Evolutionary conservation across 2,113 vertebrate species (phyloP), one percentile per base, ranked within the genome.

Genomic region (Aegotheles bennettii): DNA sequence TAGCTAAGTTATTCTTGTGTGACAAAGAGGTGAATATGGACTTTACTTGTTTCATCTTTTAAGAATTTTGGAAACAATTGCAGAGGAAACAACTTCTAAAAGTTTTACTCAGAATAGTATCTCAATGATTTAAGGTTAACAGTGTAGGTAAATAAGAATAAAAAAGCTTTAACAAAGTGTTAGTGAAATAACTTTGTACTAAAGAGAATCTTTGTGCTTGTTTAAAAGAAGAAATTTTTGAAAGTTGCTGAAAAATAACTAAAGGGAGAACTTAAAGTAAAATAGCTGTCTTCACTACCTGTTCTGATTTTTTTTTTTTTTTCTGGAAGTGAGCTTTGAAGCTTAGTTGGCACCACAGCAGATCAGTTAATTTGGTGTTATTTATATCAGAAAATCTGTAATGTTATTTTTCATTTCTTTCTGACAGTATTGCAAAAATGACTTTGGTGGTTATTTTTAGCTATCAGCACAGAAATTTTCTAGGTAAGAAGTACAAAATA

Each of bases 21-120:
- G 14, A 51, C 25, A 81, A 18, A 76, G 45, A n/a, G 19, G 69
- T 36, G 53, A 87, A 56, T 78, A 50, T 36, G 67, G 4, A 76
- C n/a, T 57, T 85, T 16, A 36, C 23, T 29, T 61, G 20, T 61
- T 64, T 59, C 6, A 54, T 50, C 13, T 68, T 82, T 45, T 45
- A 64, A 85, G 50, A 82, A 82, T 71, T 89, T 77, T 51, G 28
- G 68, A 94, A 86, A 87, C 6, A 78, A 68, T 24, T 80, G 25
- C 19, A 82, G 40, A 94, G 31, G 45, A 91, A 93, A 87, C 5
- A 78, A 45, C 2, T 26, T 65, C 28, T 91, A 25, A 85, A 85
- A 69, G 93, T 91, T 84, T 73, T 83, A 85, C 82, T 83, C 63
- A 77, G 74, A 91, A 88, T 63, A 95, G 43, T 45, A 90, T 43